Percentiles rank a stretch among this genome's conserved stretches.
These are phyloP conservation scores for Drosophila insularis DNA, from an alignment of 1,140 invertebrate genomes.

Conservation along the genomic window DNA sequence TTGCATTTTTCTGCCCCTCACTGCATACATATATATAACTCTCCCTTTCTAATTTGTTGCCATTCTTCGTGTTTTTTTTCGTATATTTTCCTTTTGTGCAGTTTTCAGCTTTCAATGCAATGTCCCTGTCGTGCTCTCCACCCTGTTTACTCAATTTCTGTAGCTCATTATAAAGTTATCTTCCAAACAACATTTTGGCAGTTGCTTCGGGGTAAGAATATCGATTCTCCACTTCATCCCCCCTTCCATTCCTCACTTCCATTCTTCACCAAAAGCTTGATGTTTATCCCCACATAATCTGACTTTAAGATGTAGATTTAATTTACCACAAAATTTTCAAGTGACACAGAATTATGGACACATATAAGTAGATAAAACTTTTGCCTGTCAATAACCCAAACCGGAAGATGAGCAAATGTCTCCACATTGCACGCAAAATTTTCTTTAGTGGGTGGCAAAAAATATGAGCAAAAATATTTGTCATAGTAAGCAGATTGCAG, in stretches of 20 bases:
- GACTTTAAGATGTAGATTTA: conserved; percentile 16
- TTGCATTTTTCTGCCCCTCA: background rate
- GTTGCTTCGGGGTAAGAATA: conserved; percentile 1
- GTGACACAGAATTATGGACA: background rate
- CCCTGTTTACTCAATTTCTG: conserved; percentile 38
- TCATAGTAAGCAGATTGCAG: too few relatives aligned
- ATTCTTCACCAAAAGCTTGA: background rate
- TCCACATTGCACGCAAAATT: background rate
- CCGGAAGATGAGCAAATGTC: background rate
- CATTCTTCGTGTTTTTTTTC: conserved; percentile 40
- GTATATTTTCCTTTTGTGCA: conserved; percentile 42
- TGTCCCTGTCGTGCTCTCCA: conserved; percentile 3
- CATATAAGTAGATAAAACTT: conserved; percentile 7
- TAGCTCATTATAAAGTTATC: conserved; percentile 57
- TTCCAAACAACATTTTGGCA: conserved; percentile 12
- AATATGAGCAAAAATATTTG: too few relatives aligned
- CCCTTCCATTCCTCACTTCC: too few relatives aligned
- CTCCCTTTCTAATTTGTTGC: conserved; percentile 46
- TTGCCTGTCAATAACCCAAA: background rate
- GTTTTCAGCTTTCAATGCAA: conserved; percentile 53
- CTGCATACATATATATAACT: background rate
- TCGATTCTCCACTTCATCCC: background rate
- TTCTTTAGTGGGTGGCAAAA: background rate
- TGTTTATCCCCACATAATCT: conserved; percentile 12
- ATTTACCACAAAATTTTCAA: conserved; percentile 12